phyloP scores from a whole-genome alignment of 2,888 invertebrate species.

The Crematogaster levior region DNA sequence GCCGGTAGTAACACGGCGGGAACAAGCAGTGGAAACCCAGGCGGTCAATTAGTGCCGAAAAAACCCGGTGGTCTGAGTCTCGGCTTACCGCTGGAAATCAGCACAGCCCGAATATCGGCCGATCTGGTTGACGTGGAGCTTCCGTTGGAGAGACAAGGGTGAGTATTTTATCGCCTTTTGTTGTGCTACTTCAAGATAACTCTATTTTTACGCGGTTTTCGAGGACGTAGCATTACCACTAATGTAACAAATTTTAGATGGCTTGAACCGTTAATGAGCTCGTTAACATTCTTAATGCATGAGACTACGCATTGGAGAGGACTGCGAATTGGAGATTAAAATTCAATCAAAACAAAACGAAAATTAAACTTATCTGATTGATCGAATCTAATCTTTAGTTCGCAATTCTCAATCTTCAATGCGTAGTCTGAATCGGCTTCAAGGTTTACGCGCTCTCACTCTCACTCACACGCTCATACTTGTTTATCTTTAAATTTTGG shows the following conservation, averaged over 20 bases:
- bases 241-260: not conserved
- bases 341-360: too few species aligned
- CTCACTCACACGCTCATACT: not conserved
- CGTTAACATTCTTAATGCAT: conserved; percentile 17
- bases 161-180: conserved; percentile 78
- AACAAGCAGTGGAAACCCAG: conserved; percentile 76
- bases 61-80: conserved; percentile 86
- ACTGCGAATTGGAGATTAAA: too few species aligned
- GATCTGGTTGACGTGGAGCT: conserved; percentile 93
- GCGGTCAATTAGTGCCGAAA: conserved; percentile 77
- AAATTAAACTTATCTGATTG: too few species aligned
- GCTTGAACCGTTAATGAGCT: conserved; percentile 15
- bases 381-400: too few species aligned
- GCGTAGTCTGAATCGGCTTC: too few species aligned
- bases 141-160: conserved; percentile 96
- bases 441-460: not conserved
- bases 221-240: not conserved
- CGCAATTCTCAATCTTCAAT: too few species aligned
- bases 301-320: too few species aligned
- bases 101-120: conserved; percentile 87
- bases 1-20: conserved; percentile 86
- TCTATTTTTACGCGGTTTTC: not conserved
- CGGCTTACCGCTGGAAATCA: conserved; percentile 86
- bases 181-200: not conserved
- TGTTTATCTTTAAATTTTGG: not conserved